Evolutionary conservation across 2,888 invertebrate species (phyloP).

Genomic region (Sepioteuthis lessoniana): DNA sequence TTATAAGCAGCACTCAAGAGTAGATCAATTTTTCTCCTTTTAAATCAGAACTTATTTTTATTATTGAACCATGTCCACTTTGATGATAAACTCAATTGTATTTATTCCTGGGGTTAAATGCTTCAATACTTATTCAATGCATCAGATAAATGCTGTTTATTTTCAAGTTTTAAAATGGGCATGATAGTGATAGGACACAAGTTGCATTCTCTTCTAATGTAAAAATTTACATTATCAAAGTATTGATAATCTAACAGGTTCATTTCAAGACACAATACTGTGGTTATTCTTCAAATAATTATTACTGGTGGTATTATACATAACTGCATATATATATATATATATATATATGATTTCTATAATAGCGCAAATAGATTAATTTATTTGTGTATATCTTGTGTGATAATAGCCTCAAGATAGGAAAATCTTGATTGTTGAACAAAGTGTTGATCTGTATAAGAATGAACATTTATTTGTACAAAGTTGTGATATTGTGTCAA

Average conservation of each 20-base stretch:
- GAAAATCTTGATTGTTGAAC: not conserved
- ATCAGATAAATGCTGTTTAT: not conserved
- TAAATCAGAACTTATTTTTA: not conserved
- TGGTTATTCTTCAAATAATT: not conserved
- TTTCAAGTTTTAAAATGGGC: not conserved
- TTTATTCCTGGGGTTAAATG: no score
- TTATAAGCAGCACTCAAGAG: not conserved
- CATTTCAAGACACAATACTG: not conserved
- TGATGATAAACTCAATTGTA: no score
- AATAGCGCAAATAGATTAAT: not conserved
- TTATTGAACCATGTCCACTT: not conserved
- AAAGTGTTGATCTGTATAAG: slow-evolving; percentile 20
- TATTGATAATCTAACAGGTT: not conserved
- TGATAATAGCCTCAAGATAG: slow-evolving; percentile 33
- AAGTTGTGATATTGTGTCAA: slow-evolving; percentile 33
- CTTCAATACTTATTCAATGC: not conserved
- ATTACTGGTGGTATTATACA: not conserved
- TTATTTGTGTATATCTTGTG: not conserved
- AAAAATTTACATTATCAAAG: not conserved
- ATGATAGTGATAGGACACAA: not conserved
- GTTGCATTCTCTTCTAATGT: not conserved
- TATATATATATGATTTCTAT: not conserved
- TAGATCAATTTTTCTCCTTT: not conserved
- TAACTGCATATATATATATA: not conserved
- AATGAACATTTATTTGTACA: not conserved